Evolutionary conservation across 2,888 invertebrate genomes (phyloP).

Genomic region (Phlogophora meticulosa): DNA sequence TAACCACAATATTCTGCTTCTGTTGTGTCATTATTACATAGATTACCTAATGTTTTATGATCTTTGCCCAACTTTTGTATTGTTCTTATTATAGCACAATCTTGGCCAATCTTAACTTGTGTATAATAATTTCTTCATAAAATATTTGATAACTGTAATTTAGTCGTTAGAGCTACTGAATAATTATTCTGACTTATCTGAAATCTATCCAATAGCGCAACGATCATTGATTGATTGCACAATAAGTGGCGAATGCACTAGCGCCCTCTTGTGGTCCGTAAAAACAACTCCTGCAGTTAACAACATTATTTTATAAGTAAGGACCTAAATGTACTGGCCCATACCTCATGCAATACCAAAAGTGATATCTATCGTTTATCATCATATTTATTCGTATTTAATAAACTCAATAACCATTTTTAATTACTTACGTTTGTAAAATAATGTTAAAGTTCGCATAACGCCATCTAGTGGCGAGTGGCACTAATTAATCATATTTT

Average conservation of each 20-base stretch:
- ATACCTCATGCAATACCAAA: neutral
- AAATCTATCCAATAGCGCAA: slow-evolving; percentile 25
- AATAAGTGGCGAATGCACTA: slow-evolving; percentile 20
- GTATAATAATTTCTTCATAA: slow-evolving; percentile 44
- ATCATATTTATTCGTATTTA: too few relatives aligned
- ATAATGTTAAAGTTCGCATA: slow-evolving; percentile 62
- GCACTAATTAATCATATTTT: slow-evolving; percentile 58
- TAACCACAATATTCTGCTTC: slow-evolving; percentile 1
- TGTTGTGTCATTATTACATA: slow-evolving; percentile 29
- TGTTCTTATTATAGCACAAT: slow-evolving; percentile 45
- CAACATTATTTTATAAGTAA: slow-evolving; percentile 3
- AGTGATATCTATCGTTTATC: too few relatives aligned
- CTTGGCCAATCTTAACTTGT: slow-evolving; percentile 43
- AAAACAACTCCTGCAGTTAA: slow-evolving; percentile 25
- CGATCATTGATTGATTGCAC: slow-evolving; percentile 12
- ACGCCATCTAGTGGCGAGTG: slow-evolving; percentile 78
- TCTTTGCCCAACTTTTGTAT: slow-evolving; percentile 44
- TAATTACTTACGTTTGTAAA: too few relatives aligned
- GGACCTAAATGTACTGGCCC: slow-evolving; percentile 6
- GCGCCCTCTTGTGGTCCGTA: slow-evolving; percentile 47
- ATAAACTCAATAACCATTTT: too few relatives aligned
- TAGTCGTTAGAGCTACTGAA: slow-evolving; percentile 20
- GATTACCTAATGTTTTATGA: slow-evolving; percentile 45
- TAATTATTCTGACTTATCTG: slow-evolving; percentile 34
- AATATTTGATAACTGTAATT: slow-evolving; percentile 48